Base-by-base conservation (phyloP, 2,113 vertebrate genomes). In the Hydrolagus affinis region DNA sequence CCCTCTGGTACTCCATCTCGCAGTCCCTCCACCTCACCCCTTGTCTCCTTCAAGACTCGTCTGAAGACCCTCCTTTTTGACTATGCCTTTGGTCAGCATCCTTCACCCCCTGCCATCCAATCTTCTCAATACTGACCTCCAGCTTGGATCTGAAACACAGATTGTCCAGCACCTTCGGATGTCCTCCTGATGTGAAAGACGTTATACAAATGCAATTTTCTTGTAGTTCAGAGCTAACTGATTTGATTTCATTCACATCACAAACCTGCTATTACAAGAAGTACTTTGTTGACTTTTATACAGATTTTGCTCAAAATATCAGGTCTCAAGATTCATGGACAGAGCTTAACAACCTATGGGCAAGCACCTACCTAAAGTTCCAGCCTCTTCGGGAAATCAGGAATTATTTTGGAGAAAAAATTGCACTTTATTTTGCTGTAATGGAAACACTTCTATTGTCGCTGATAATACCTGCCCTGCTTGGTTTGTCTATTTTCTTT, bases 341-440 rank as follows among this genome's bases (percentile, higher is more conserved):
- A 66, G 28, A 66, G 57, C 85, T 85, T 19, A 64, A 85, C 56
- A 19, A 71, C 8, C 28, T 60, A 15, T 85, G 85, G 85, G 85
- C 85, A 64, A 85, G 74, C 17, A 62, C 71, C 28, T 85, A 72
- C 19, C 28, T 85, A 11, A 85, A 85, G 30, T 73, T 85, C 25
- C 70, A 74, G 23, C 85, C 85, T 7, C 85, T 85, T 15, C 28
- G 56, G 15, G 73, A 73, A 85, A 85, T 85, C 11, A 70, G 85
- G 21, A 85, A 85, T 74, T 85, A 85, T 19, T 85, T 85, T 75
- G 85, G 85, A 60, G 85, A 85, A 73, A 85, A 85, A 30, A 85
- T 85, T 0, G 85, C 85, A 60, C 71, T 85, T 32, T 85, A 85
- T 32, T 85, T 85, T 73, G 85, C 85, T 32, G 70, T 85, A 44